These are phyloP conservation scores for Hetaerina titia DNA, from an alignment of 2,888 invertebrate species.

Conservation along the genomic window DNA sequence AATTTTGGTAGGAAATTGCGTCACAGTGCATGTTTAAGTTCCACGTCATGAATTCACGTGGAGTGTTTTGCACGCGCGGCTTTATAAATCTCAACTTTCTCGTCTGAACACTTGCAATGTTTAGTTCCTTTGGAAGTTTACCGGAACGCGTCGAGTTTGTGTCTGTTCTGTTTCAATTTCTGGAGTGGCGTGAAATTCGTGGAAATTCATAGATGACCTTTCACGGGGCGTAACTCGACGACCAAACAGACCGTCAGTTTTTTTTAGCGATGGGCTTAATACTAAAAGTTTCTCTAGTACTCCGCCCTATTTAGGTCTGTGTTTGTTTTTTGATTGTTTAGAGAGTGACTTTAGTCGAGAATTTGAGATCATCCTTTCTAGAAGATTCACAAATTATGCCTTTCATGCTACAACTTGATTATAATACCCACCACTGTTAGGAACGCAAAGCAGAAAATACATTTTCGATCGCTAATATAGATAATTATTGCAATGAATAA, in stretches of 20 bases:
- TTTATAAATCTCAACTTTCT: background rate
- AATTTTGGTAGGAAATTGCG: background rate
- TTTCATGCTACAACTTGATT: too few species aligned
- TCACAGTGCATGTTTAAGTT: background rate
- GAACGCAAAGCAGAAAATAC: too few species aligned
- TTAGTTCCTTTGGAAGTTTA: slow-evolving; percentile 3
- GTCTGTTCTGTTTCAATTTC: background rate
- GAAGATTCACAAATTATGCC: too few species aligned
- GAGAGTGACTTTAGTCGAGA: too few species aligned
- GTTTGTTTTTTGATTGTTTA: background rate
- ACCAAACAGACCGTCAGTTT: background rate
- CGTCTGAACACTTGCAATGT: background rate
- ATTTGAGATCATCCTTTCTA: too few species aligned
- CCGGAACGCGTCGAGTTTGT: background rate
- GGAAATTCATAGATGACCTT: background rate
- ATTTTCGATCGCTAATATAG: too few species aligned
- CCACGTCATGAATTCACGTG: background rate
- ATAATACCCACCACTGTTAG: too few species aligned
- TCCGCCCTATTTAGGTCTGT: background rate
- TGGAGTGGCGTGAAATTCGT: background rate
- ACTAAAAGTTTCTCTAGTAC: background rate
- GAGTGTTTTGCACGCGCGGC: background rate
- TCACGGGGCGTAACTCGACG: background rate
- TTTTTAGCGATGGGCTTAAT: background rate
- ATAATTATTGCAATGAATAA: too few species aligned